Base-by-base conservation (phyloP, 2,797 vertebrate genomes). In the Anabacerthia variegaticeps region DNA sequence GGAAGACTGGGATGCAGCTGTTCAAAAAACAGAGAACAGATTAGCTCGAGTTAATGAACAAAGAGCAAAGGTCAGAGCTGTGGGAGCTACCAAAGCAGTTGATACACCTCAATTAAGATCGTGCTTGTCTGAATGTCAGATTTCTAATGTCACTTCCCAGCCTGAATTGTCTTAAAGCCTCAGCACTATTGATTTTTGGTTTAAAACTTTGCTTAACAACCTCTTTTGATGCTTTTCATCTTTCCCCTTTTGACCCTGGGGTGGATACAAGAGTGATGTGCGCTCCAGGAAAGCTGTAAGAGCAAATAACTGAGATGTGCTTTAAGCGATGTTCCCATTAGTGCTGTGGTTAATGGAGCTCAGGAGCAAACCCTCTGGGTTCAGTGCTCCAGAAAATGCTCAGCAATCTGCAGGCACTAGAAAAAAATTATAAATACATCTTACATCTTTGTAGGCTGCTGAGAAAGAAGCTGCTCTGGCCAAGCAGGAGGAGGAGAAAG, bases 1-100 rank as follows among this genome's bases (percentile, higher is more conserved):
- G 90, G 99, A 99, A 93, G 99, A 99, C 84, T 99, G 99, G 99
- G 99, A 99, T 73, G 83, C 97, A 49, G 99, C 99, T 1, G 98
- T 99, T 84, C 98, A 99, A 95, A 99, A 99, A 96, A 99, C 98
- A 0, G 99, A 99, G 95, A 98, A 97, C 21, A 98, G 98, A 58
- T 94, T 99, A 66, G 98, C 98, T 92, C 98, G 99, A 44, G 98
- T 99, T 52, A 99, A 98, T n/a, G 99, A 99, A 92, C 99, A 99
- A 95, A 98, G 99, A 94, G 97, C 98, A 51, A 99, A 99, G 98
- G 99, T 99, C 94, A 97, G 90, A 58, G 30, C 16, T 44, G 43
- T 54, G 20, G 44, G 62, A 88, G 23, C 61, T 41, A 20, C 41
- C 26, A 41, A 4, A 67, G 63, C 43, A 55, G 19, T 67, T 56